A percentile compares a stretch with the other conserved stretches of the same genome.
phyloP scores from a whole-genome alignment of 2,888 invertebrate genomes.

The Carabus problematicus region DNA sequence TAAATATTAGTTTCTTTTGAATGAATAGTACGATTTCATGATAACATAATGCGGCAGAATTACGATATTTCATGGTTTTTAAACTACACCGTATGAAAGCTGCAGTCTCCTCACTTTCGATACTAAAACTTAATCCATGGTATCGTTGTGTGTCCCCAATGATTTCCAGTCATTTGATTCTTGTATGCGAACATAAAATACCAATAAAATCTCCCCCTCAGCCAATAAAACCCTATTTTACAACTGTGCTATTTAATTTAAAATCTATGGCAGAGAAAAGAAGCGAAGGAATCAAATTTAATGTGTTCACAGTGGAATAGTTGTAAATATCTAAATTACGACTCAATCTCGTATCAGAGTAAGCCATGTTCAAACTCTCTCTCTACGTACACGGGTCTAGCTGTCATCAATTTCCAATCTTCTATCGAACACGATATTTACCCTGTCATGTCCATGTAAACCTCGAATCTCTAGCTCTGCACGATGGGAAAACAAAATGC shows the following conservation, averaged over 20 bases:
- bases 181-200: conserved; percentile 17
- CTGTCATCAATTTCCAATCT: conserved; percentile 26
- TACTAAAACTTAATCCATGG: no score
- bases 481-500: conserved; percentile 11
- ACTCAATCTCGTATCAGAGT: conserved; percentile 7
- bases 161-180: no score
- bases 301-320: background rate
- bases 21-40: no score
- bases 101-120: no score
- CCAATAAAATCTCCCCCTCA: conserved; percentile 11
- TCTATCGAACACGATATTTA: conserved; percentile 1
- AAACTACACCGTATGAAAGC: no score
- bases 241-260: conserved; percentile 24
- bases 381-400: conserved; percentile 8
- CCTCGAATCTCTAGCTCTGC: background rate
- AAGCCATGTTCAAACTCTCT: no score
- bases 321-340: conserved; percentile 24
- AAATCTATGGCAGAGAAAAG: conserved; percentile 3
- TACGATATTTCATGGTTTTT: no score
- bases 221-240: conserved; percentile 17
- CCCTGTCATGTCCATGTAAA: background rate
- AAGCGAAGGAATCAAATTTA: conserved; percentile 10
- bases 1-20: no score
- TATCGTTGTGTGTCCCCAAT: no score
- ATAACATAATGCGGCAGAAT: no score